Percentiles rank a stretch among this genome's conserved stretches.
Conservation (phyloP, 2,888 invertebrate species). For the Synergus laeviventris region DNA sequence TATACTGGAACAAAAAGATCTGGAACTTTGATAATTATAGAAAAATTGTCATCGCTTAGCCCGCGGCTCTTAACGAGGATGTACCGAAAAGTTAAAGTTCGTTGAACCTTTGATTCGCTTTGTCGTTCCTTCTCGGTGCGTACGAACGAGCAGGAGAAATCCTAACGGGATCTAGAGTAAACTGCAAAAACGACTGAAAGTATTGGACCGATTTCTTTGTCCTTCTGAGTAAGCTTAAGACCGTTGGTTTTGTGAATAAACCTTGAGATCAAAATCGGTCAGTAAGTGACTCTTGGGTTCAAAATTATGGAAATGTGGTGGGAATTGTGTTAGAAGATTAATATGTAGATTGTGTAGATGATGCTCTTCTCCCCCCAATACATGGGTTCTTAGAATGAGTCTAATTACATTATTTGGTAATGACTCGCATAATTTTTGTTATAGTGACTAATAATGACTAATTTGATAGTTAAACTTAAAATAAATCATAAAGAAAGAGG, state of each 20-base stretch:
- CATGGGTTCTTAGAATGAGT: background rate
- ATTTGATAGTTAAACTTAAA: background rate
- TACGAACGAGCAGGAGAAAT: constrained; percentile 39
- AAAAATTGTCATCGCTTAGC: background rate
- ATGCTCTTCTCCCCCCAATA: too few species aligned
- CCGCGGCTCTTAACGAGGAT: background rate
- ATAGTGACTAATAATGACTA: too few species aligned
- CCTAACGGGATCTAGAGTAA: constrained; percentile 68
- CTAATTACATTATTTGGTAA: constrained; percentile 19
- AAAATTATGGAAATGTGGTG: background rate
- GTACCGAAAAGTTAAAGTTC: constrained; percentile 50
- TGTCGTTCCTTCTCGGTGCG: constrained; percentile 49
- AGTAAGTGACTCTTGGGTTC: background rate
- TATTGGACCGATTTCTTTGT: constrained; percentile 57
- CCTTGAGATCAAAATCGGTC: background rate
- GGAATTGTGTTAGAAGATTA: background rate
- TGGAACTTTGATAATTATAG: constrained; percentile 21
- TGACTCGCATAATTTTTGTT: too few species aligned
- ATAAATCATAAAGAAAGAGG: background rate
- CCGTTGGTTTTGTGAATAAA: constrained; percentile 26
- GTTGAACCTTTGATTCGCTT: constrained; percentile 58
- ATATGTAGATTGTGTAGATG: background rate
- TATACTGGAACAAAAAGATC: constrained; percentile 12
- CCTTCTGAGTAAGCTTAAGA: constrained; percentile 43
- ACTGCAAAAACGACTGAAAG: constrained; percentile 48